Evolutionary conservation across 2,113 vertebrate species (phyloP), one percentile per base, ranked within the genome.

Genomic region (Anolis carolinensis): DNA sequence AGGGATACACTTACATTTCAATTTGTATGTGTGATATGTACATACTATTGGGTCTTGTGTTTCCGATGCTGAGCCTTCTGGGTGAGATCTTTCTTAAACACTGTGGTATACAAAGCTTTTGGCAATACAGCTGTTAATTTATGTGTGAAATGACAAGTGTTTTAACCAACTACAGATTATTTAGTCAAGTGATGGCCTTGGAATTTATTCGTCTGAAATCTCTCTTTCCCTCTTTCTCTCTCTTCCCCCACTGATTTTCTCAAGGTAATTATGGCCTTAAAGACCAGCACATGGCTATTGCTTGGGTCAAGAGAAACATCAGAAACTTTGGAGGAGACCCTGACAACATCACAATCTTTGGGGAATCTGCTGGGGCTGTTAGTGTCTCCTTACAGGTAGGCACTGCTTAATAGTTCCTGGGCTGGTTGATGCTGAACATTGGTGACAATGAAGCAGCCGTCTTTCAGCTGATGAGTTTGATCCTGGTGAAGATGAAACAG

Each of bases 281-380:
- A 96, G 98, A 99, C 87, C 99, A 99, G 96, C 98, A 99, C 4
- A 97, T 98, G 83, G 98, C 97, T 89, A 99, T 99, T 0, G 94
- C 97, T 1, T 99, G 98, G 99, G 98, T 99, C 81, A 96, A 99
- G 96, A 97, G 98, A 89, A 99, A 99, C 92, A 99, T 99, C 63
- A 95, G 79, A 0, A 96, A 95, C 27, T 99, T 99, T 14, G 99
- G 99, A 1, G 98, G 98, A 1, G 96, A 99, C 92, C 97, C 98
- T 0, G 63, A 96, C 83, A 99, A 97, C 92, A 96, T 99, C 92
- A 99, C 98, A 30, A 2, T 99, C 92, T 99, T 99, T 39, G 99
- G 99, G 82, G 98, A 99, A 68, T 99, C 99, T 1, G 99, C 98
- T 0, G 99, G 99, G 23, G 96, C 79, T 0, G 94, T 59, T 91